Base-by-base conservation (phyloP, 2,888 invertebrate genomes). In the Ptychoptera contaminata region DNA sequence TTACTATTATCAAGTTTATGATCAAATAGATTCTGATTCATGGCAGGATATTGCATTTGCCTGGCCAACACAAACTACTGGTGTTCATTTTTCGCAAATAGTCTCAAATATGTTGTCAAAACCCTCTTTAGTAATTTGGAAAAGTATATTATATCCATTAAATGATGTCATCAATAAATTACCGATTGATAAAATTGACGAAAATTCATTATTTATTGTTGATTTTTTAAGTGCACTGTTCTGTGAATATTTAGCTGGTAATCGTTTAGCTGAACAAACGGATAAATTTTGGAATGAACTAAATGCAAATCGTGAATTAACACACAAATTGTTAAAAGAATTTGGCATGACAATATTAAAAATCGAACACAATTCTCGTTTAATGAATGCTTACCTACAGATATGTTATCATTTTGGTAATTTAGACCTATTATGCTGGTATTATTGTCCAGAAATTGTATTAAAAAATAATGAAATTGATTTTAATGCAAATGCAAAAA, bases 41-140 rank as follows among this genome's bases (percentile, higher is more conserved):
- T 60, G 58, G 48, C 44, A 51, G 1, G 46, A 54, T 16, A 50
- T 60, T 6, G 39, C 50, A 16, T 52, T 51, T 40, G 55, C 54
- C 7, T 65, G 64, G 62, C 62, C 65, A 2, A 53, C 56, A 11
- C 45, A 48, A 1, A 52, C 55, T 2, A 59, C 57, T 0, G 63
- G 65, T 1, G 46, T 47, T 5, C 55, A 56, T 1, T 64, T 65
- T 42, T 58, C 58, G 0, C 58, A 58, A 32, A 53, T 63, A 1
- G 51, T 65, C 2, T 54, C 57, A 3, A 55, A 56, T 2, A 47
- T 65, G 0, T 57, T 59, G 50, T 57, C 61, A 1, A 63, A 62
- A 43, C 62, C 62, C 2, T 61, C 65, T 1, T 46, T 65, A 32
- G 58, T 59, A 4, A 58, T 65, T 11, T 65, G 65, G 63, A 60